Evolutionary conservation across 1,140 invertebrate genomes (phyloP).

Genomic region (Mamestra configurata): DNA sequence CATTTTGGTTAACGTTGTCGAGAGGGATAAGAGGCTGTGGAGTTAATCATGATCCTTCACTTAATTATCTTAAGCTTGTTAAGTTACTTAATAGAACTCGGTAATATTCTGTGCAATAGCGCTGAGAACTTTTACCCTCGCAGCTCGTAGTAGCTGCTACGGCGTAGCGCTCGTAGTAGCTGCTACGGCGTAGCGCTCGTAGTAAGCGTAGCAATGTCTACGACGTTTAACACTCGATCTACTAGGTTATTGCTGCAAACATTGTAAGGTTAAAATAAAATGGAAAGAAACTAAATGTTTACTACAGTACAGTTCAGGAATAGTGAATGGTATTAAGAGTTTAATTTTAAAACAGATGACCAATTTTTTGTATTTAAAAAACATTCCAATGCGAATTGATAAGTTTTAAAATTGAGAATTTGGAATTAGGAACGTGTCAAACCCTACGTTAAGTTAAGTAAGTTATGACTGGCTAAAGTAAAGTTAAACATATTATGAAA

Average conservation of each 20-base stretch:
- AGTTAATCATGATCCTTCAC: slow-evolving; percentile 32
- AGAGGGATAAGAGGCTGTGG: slow-evolving; percentile 36
- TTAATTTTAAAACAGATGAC: too few species aligned
- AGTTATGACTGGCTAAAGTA: too few species aligned
- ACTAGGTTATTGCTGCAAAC: neutral
- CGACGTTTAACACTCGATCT: neutral
- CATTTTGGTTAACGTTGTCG: slow-evolving; percentile 34
- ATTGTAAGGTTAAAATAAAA: neutral
- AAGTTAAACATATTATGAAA: too few species aligned
- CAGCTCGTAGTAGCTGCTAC: neutral
- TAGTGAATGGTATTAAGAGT: neutral
- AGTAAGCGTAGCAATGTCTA: slow-evolving; percentile 1
- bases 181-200: neutral
- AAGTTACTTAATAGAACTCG: slow-evolving; percentile 14
- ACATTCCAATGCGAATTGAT: too few species aligned
- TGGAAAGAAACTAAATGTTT: neutral
- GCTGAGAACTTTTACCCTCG: slow-evolving; percentile 7
- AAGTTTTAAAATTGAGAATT: too few species aligned
- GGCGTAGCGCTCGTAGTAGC: neutral
- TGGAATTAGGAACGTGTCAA: too few species aligned
- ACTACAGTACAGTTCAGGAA: neutral
- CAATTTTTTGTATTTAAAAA: too few species aligned
- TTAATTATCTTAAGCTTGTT: slow-evolving; percentile 36
- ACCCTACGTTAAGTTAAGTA: too few species aligned
- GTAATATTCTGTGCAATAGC: slow-evolving; percentile 32